Evolutionary conservation across 2,797 vertebrate species (phyloP), one percentile per base, ranked within the genome.

Genomic region (Anolis apletophallus): DNA sequence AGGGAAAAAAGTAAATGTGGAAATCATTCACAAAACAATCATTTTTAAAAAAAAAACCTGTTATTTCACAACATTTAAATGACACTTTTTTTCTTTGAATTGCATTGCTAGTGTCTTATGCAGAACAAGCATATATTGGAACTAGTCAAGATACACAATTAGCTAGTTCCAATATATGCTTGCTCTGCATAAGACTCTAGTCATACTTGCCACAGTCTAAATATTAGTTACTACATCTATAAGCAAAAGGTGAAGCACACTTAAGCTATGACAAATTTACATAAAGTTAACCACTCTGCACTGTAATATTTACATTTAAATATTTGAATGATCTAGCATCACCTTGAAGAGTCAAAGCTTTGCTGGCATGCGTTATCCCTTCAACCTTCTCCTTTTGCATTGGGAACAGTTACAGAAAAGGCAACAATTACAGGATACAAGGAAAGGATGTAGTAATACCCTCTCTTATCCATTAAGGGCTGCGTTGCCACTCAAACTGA

Each of bases 401-500:
- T 54, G 17, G 23, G 16, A 78, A 83, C 67, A 34, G 69, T 69
- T 34, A 36, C 36, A 46, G 21, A 80, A 69, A 83, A 34, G 55
- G 19, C 67, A 74, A n/a, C 80, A 61, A 80, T 80, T 80, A 84
- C 46, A 32, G 19, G 6, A 46, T 23, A 55, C 5, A 36, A 76
- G 23, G 81, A 81, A 84, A 83, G 29, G 21, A 23, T 69, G 32
- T 69, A 59, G 36, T 54, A 68, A 83, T 80, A 68, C 26, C 34
- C 34, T 55, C 21, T 76, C 36, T 84, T 80, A 81, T 29, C 59
- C 23, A 69, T 57, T 73, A 80, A 36, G 16, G 50, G 32, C 32
- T 83, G 12, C 55, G 32, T 76, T 82, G 59, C 72, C 34, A 87
- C 17, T 81, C 61, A 75, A 80, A 57, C 46, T 80, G 57, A 84